phyloP scores from a whole-genome alignment of 2,888 invertebrate genomes.

The Cremastinae sp. region DNA sequence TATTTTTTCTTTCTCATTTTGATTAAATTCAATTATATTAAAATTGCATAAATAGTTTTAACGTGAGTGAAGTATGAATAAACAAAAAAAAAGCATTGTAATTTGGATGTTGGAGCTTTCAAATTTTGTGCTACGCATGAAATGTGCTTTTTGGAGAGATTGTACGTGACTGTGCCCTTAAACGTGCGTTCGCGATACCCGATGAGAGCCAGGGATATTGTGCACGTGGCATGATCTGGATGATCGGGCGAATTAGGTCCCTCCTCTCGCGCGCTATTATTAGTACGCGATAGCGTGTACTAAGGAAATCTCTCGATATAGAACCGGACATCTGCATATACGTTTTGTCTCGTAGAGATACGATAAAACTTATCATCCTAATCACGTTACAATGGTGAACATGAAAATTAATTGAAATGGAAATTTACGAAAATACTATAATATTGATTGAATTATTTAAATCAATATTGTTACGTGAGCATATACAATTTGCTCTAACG shows the following conservation, averaged over 20 bases:
- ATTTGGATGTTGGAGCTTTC: no score
- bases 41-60: no score
- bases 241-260: constrained; percentile 49
- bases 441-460: no score
- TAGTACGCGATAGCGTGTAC: constrained; percentile 37
- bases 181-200: neutral
- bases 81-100: no score
- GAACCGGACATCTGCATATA: constrained; percentile 5
- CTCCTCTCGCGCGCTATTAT: constrained; percentile 38
- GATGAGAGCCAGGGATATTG: constrained; percentile 8
- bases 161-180: neutral
- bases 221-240: constrained; percentile 55
- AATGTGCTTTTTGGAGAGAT: no score
- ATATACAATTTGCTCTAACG: no score
- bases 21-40: no score
- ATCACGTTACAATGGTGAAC: neutral
- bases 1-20: no score
- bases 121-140: no score
- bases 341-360: neutral
- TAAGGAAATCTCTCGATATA: constrained; percentile 52
- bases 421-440: neutral
- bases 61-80: no score
- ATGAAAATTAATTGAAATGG: neutral
- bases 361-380: neutral
- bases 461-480: no score